Evolutionary conservation across 2,797 vertebrate species (phyloP).

Genomic region (Lepilemur septentrionalis): DNA sequence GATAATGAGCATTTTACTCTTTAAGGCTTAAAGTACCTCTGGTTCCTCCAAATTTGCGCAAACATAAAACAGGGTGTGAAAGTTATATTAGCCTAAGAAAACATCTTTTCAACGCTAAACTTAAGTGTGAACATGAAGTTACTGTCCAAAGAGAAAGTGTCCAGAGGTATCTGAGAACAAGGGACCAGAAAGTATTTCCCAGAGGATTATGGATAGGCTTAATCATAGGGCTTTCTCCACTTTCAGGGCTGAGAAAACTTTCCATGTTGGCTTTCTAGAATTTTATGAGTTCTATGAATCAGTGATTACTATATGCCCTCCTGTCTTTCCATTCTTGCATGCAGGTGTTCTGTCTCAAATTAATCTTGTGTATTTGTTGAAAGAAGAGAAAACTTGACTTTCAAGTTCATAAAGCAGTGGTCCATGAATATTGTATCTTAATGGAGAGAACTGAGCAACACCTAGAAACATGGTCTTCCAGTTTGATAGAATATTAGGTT

Average conservation of each 20-base stretch:
- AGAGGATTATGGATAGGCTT: not conserved
- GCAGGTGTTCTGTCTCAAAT: not conserved
- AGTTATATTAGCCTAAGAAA: not conserved
- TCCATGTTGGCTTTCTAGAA: not conserved
- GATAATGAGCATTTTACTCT: not conserved
- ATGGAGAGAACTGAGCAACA: not conserved
- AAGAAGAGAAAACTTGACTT: not conserved
- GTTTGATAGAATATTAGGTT: not conserved
- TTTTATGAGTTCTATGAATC: not conserved
- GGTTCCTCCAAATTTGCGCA: not conserved
- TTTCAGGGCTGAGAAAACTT: not conserved
- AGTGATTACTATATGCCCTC: not conserved
- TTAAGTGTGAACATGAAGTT: not conserved
- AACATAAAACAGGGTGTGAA: not conserved
- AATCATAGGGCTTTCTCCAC: not conserved
- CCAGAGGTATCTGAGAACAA: not conserved
- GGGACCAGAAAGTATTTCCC: not conserved
- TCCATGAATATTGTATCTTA: not conserved
- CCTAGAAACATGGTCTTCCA: not conserved
- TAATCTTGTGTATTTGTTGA: not conserved
- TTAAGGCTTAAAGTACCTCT: not conserved
- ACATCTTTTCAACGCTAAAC: not conserved
- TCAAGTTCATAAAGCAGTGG: not conserved
- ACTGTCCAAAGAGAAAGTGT: not conserved
- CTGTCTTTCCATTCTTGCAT: not conserved